Base-by-base conservation (phyloP, 2,797 vertebrate species). In the Phyllotis vaccarum region DNA sequence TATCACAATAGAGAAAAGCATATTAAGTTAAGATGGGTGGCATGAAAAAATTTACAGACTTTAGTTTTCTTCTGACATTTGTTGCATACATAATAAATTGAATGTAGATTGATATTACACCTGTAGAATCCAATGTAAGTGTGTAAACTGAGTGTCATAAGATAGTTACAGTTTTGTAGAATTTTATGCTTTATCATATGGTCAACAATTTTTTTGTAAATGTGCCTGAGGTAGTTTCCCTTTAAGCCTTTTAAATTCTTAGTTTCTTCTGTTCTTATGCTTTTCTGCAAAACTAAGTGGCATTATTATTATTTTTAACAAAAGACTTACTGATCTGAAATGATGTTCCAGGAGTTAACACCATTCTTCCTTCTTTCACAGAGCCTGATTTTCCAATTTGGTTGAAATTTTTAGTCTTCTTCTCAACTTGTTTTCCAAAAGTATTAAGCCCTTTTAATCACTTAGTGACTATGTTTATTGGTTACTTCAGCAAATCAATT, bases 371-470 rank as follows among this genome's bases (percentile, higher is more conserved):
- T 29, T 90, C 0, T 79, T 91, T 89, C 49, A 92, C 40, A 34
- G 29, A 87, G 16, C 37, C 91, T 62, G 34, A 96, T 93, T 24
- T 91, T 21, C 43, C 40, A 93, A 79, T 70, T 66, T 40, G 58
- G 62, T 1, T 75, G 1, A 89, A 82, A 29, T 90, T 3, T 52
- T 90, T 95, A 90, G 64, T 2, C 4, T 94, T 94, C 21, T 94
- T 80, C 24, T 96, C 40, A 91, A 17, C 34, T 74, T 95, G 12
- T 21, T 97, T 96, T 56, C 8, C 66, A 21, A 40, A 86, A 34
- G 43, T 66, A 58, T 60, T 58, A 90, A 95, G 66, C n/a, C 3
- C 58, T 81, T 94, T 96, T 46, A 87, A 95, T 95, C 94, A 82
- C 46, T 2, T 88, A 43, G 34, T 54, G 52, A 3, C 64, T 60